These are phyloP conservation scores for Coenobita brevimanus DNA, from an alignment of 1,140 invertebrate species.

Conservation along the genomic window DNA sequence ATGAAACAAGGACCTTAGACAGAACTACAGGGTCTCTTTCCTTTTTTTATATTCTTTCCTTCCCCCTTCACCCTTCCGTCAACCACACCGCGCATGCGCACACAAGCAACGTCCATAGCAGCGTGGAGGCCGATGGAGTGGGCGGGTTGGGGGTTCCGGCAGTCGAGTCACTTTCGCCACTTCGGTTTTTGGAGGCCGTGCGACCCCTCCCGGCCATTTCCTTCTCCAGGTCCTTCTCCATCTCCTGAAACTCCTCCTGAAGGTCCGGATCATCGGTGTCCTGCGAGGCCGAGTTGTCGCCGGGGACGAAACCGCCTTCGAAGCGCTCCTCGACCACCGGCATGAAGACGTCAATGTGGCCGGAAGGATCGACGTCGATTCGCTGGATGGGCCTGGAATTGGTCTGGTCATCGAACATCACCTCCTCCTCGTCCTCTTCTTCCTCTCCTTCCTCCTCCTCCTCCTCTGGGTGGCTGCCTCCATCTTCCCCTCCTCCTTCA, in stretches of 20 bases:
- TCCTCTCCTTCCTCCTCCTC: constrained; percentile 46
- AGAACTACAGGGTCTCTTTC: too few species aligned
- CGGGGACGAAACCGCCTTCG: neutral
- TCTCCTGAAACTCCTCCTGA: constrained; percentile 43
- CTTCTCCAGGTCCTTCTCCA: constrained; percentile 58
- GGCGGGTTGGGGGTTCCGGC: neutral
- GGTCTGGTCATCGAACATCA: constrained; percentile 67
- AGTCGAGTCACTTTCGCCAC: constrained; percentile 24
- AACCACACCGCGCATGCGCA: too few species aligned
- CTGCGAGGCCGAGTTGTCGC: neutral
- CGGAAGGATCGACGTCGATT: constrained; percentile 58
- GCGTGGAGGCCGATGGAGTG: neutral
- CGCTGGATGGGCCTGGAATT: constrained; percentile 58
- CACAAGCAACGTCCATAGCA: too few species aligned
- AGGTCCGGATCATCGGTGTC: constrained; percentile 32
- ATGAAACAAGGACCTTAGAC: too few species aligned
- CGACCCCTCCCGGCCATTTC: constrained; percentile 34
- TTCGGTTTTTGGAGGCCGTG: neutral
- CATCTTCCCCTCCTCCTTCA: constrained; percentile 40
- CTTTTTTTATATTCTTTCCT: too few species aligned
- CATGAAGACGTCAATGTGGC: constrained; percentile 53
- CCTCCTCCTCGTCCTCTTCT: constrained; percentile 44
- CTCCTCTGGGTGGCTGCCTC: constrained; percentile 22
- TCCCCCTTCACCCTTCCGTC: too few species aligned
- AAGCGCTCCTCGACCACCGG: constrained; percentile 46